These are phyloP conservation scores for Ornithoptera alexandrae DNA, from an alignment of 2,888 invertebrate genomes.

Conservation along the genomic window DNA sequence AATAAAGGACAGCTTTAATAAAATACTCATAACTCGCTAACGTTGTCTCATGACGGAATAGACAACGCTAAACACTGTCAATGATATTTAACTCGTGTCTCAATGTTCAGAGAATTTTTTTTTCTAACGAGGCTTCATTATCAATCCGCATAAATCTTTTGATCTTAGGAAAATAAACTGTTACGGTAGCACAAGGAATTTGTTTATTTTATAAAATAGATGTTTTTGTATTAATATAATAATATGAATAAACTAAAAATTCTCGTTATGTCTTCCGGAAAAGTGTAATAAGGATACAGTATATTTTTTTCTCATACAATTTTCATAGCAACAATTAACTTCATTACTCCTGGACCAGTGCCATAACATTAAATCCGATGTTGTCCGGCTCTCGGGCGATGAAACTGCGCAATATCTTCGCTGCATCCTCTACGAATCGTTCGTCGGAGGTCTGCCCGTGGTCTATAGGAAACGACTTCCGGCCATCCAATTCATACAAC, in stretches of 20 bases:
- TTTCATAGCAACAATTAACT: background rate
- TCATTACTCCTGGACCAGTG: slow-evolving; percentile 81
- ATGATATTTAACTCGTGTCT: too few relatives aligned
- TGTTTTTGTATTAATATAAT: background rate
- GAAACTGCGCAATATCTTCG: slow-evolving; percentile 89
- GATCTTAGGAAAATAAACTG: too few relatives aligned
- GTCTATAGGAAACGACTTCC: slow-evolving; percentile 85
- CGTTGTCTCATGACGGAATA: too few relatives aligned
- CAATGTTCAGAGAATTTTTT: too few relatives aligned
- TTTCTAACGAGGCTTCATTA: too few relatives aligned
- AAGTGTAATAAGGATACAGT: background rate
- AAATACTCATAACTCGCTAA: too few relatives aligned
- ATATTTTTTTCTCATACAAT: background rate
- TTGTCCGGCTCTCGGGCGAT: slow-evolving; percentile 92
- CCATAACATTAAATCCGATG: slow-evolving; percentile 92
- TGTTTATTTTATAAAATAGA: background rate
- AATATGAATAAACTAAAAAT: background rate
- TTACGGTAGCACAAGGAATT: too few relatives aligned
- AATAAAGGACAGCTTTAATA: too few relatives aligned
- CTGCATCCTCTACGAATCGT: slow-evolving; percentile 89
- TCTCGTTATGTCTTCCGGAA: background rate
- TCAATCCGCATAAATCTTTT: too few relatives aligned
- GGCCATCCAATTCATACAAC: slow-evolving; percentile 89
- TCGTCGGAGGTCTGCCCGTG: slow-evolving; percentile 89
- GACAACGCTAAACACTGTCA: too few relatives aligned